Conservation (phyloP, 2,113 vertebrate species). For the Podiceps cristatus region DNA sequence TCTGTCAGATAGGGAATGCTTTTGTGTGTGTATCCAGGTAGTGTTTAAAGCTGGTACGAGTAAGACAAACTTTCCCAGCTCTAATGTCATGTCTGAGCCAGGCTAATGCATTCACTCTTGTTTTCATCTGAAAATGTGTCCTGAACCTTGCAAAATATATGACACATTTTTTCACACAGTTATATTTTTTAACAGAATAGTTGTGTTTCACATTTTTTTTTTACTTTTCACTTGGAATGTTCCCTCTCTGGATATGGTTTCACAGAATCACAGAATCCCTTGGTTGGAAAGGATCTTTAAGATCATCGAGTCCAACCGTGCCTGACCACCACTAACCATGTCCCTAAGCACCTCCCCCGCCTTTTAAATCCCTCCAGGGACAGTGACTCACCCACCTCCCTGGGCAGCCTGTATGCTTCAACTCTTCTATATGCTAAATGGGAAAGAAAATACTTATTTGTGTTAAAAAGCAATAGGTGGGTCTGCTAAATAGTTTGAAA, state of each 20-base stretch:
- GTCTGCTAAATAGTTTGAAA: background rate
- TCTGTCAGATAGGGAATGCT: background rate
- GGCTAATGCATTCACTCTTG: background rate
- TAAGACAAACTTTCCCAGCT: background rate
- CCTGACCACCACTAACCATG: too few relatives aligned
- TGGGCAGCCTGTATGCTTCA: background rate
- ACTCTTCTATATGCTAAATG: background rate
- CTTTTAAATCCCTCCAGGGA: too few relatives aligned
- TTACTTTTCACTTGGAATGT: background rate
- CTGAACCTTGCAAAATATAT: background rate
- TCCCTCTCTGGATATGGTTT: background rate
- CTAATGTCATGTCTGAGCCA: background rate
- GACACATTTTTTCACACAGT: background rate
- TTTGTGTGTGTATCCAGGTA: background rate
- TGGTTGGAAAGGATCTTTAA: too few relatives aligned
- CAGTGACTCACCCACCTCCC: too few relatives aligned
- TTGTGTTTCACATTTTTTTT: background rate
- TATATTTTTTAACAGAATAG: background rate
- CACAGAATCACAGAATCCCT: too few relatives aligned
- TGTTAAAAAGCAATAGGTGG: background rate
- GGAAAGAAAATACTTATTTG: background rate
- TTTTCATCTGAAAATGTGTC: background rate
- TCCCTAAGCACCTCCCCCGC: too few relatives aligned
- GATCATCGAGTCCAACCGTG: too few relatives aligned
- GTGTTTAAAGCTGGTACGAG: background rate